Conservation (phyloP, 2,888 invertebrate species). For the Cephus pulcher region DNA sequence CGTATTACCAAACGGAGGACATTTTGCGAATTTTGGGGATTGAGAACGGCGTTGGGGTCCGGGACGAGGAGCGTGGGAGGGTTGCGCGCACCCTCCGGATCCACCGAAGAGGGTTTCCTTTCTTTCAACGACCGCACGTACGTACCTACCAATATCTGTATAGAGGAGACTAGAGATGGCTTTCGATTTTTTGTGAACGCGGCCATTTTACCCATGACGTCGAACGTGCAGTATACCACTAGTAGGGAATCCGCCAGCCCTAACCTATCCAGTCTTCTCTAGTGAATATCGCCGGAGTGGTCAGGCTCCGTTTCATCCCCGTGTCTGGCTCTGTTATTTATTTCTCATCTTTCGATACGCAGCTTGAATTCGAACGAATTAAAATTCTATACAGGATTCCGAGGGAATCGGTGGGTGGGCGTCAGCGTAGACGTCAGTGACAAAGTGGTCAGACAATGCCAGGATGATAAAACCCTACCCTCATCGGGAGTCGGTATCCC, state of each 20-base stretch:
- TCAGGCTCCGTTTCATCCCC: background rate
- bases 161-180: conserved; percentile 35
- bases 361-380: background rate
- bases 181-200: conserved; percentile 42
- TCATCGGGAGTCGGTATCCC: background rate
- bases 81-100: conserved; percentile 21
- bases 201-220: conserved; percentile 5
- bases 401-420: background rate
- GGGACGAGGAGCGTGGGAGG: conserved; percentile 27
- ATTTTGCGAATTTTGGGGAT: conserved; percentile 50
- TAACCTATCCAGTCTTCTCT: background rate
- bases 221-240: background rate
- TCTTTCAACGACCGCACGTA: conserved; percentile 26
- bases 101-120: conserved; percentile 28
- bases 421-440: background rate
- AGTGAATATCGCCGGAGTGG: background rate
- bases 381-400: background rate
- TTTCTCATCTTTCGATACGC: background rate
- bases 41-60: background rate
- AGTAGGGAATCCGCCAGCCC: background rate
- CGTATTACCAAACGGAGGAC: conserved; percentile 52
- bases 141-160: conserved; percentile 43
- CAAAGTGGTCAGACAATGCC: background rate
- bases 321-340: background rate
- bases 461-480: background rate